Evolutionary conservation across 92 coral and sea anemone genomes (phyloP).

Genomic region (Chrysogorgia sp.): DNA sequence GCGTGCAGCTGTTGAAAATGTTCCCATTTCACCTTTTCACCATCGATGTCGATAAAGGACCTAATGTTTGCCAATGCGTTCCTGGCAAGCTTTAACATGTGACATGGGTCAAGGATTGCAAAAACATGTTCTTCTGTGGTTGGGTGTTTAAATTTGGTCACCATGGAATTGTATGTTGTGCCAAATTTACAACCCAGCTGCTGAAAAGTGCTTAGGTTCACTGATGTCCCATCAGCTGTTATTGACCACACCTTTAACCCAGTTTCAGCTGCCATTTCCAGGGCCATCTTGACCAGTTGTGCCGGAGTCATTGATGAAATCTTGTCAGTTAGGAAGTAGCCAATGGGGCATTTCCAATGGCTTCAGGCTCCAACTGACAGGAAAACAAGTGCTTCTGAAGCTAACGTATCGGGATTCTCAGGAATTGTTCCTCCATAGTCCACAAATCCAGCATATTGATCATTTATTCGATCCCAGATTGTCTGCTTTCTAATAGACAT

Average conservation of each 20-base stretch:
- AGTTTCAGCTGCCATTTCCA: slow-evolving; percentile 19
- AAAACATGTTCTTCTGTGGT: slow-evolving; percentile 1
- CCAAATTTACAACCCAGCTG: slow-evolving; percentile 14
- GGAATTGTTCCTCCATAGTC: slow-evolving; percentile 5
- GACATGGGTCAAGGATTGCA: slow-evolving; percentile 16
- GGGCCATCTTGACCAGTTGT: not conserved
- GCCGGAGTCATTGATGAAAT: not conserved
- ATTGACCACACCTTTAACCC: slow-evolving; percentile 13
- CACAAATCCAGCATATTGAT: slow-evolving; percentile 18
- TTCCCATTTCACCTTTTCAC: not conserved
- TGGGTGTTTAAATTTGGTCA: slow-evolving; percentile 13
- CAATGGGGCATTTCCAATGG: slow-evolving; percentile 29
- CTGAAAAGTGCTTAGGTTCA: slow-evolving; percentile 8
- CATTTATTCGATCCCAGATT: not conserved
- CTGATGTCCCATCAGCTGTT: slow-evolving; percentile 18
- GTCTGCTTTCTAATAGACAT: slow-evolving; percentile 20
- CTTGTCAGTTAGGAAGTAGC: slow-evolving; percentile 6
- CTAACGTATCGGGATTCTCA: not conserved
- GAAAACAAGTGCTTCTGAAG: slow-evolving; percentile 21
- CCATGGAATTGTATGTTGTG: not conserved
- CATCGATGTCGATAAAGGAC: not conserved
- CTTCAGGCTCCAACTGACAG: slow-evolving; percentile 6
- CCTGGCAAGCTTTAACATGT: slow-evolving; percentile 27
- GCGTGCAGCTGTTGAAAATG: no score
- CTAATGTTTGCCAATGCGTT: slow-evolving; percentile 3